A percentile compares a stretch with the other conserved stretches of the same genome.
Evolutionary conservation across 2,113 vertebrate genomes (phyloP).

Genomic region (Anoura caudifer): DNA sequence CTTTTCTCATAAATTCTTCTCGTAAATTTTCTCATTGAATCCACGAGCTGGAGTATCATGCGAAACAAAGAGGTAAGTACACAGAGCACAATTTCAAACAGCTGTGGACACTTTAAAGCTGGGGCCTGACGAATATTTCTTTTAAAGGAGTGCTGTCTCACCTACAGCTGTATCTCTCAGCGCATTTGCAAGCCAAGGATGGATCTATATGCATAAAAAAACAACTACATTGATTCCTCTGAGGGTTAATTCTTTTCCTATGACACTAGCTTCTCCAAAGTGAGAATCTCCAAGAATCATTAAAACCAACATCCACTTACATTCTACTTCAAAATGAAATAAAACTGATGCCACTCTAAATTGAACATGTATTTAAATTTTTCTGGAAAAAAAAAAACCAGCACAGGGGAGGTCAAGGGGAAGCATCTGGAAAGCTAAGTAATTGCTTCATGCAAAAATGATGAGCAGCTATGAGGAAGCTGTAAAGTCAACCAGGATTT

Average conservation of each 20-base stretch:
- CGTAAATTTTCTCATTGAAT: constrained; percentile 7
- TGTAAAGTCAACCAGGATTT: background rate
- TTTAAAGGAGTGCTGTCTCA: constrained; percentile 29
- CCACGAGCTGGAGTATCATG: background rate
- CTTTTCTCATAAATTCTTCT: constrained; percentile 11
- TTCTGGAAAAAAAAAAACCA: background rate
- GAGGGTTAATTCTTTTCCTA: background rate
- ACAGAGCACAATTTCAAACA: constrained; percentile 41
- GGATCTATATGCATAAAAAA: constrained; percentile 43
- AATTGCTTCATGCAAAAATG: background rate
- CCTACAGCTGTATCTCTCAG: constrained; percentile 54
- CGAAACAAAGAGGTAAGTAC: constrained; percentile 39
- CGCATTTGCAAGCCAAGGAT: constrained; percentile 2
- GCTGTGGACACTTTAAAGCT: constrained; percentile 50
- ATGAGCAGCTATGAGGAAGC: background rate
- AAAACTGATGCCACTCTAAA: background rate
- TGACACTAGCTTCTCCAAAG: background rate
- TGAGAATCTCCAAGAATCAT: constrained; percentile 24
- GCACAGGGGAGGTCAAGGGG: background rate
- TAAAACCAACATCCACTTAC: background rate
- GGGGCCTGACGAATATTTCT: background rate
- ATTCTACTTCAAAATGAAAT: constrained; percentile 24
- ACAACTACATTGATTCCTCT: constrained; percentile 28
- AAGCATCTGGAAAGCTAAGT: background rate
- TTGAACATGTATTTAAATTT: background rate